Percentiles rank a stretch among this genome's conserved stretches.
These are phyloP conservation scores for Drosophila anomelani DNA, from an alignment of 2,888 invertebrate species.

Conservation along the genomic window DNA sequence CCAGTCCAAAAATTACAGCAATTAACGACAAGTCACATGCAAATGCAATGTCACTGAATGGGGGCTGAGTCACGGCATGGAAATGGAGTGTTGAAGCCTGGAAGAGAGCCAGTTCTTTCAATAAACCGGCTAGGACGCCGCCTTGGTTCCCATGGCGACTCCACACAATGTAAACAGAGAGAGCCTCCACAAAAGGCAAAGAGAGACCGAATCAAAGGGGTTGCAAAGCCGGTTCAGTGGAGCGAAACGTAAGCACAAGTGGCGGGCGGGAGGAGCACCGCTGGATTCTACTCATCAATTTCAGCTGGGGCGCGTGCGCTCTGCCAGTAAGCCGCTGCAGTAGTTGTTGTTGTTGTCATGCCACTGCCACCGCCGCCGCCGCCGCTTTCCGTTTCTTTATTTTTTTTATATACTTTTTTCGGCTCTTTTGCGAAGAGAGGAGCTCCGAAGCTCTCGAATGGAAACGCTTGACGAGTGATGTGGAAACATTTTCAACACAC, in stretches of 20 bases:
- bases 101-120: slow-evolving; percentile 1
- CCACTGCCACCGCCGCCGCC: slow-evolving; percentile 74
- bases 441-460: slow-evolving; percentile 72
- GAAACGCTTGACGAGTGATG: slow-evolving; percentile 85
- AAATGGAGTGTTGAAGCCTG: slow-evolving; percentile 13
- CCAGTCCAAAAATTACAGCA: slow-evolving; percentile 75
- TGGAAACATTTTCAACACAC: slow-evolving; percentile 84
- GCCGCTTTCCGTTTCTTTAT: slow-evolving; percentile 56
- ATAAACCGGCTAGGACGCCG: slow-evolving; percentile 68
- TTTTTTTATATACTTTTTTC: slow-evolving; percentile 52
- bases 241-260: slow-evolving; percentile 47
- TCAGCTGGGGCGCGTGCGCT: slow-evolving; percentile 81
- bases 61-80: slow-evolving; percentile 61
- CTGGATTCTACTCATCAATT: slow-evolving; percentile 54
- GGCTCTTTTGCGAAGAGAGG: slow-evolving; percentile 38
- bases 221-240: slow-evolving; percentile 52
- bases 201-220: slow-evolving; percentile 24
- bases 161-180: slow-evolving; percentile 76
- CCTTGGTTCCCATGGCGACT: slow-evolving; percentile 65
- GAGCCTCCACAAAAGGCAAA: slow-evolving; percentile 5
- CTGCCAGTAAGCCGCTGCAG: slow-evolving; percentile 46
- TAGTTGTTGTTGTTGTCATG: slow-evolving; percentile 70
- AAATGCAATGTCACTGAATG: slow-evolving; percentile 72
- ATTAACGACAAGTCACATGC: slow-evolving; percentile 74
- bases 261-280: slow-evolving; percentile 5